Evolutionary conservation across 2,113 vertebrate genomes (phyloP).

Genomic region (Phrynosoma blainvillii): DNA sequence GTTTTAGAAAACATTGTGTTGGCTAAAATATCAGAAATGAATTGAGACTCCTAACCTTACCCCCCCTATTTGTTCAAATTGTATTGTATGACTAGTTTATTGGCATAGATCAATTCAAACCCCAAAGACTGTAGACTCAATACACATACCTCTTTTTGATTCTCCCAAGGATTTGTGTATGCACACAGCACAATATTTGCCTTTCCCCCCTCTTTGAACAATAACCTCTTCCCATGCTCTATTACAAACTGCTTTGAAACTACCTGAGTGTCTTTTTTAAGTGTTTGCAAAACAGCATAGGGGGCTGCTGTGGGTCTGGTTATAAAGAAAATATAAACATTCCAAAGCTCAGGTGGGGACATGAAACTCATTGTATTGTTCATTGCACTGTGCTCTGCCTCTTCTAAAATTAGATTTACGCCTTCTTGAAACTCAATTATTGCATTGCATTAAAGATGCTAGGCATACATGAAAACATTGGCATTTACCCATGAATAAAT

Average conservation of each 20-base stretch:
- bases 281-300: not conserved
- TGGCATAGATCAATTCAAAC: not conserved
- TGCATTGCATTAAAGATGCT: not conserved
- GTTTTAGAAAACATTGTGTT: not conserved
- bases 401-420: not conserved
- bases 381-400: not conserved
- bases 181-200: not conserved
- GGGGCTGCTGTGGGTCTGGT: not conserved
- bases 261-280: not conserved
- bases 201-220: not conserved
- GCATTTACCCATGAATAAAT: not conserved
- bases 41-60: not conserved
- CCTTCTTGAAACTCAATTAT: not conserved
- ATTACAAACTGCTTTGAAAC: slow-evolving; percentile 13
- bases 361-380: slow-evolving; percentile 8
- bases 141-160: not conserved
- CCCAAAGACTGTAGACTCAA: not conserved
- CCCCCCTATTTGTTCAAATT: not conserved
- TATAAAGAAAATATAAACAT: not conserved
- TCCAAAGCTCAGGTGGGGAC: slow-evolving; percentile 10
- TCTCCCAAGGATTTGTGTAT: not conserved
- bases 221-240: not conserved
- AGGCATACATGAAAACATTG: not conserved
- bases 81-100: not conserved
- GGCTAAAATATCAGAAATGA: not conserved